phyloP scores from a whole-genome alignment of 2,888 invertebrate genomes.

The Limnephilus auricula region DNA sequence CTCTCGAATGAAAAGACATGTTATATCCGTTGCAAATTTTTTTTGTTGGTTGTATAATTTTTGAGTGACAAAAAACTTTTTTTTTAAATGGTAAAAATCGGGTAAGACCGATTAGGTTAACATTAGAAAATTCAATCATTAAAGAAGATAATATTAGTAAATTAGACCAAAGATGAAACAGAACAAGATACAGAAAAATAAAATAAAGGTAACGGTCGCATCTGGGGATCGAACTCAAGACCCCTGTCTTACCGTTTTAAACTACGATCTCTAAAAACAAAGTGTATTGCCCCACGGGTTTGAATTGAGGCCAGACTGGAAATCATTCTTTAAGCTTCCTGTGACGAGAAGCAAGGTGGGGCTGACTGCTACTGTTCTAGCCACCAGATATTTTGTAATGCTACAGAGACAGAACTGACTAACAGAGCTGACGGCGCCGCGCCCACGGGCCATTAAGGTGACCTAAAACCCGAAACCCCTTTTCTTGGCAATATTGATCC shows the following conservation, averaged over 20 bases:
- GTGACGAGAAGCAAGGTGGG: conserved; percentile 17
- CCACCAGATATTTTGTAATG: neutral
- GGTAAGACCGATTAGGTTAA: neutral
- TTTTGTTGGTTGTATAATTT: too few relatives aligned
- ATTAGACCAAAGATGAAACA: too few relatives aligned
- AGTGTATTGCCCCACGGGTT: neutral
- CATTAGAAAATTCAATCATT: too few relatives aligned
- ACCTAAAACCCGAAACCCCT: conserved; percentile 26
- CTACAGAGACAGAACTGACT: neutral
- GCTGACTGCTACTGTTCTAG: neutral
- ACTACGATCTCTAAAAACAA: neutral
- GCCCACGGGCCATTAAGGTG: conserved; percentile 31
- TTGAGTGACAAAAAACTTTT: too few relatives aligned
- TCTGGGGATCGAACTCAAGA: too few relatives aligned
- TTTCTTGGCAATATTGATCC: conserved; percentile 42
- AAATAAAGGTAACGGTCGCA: too few relatives aligned
- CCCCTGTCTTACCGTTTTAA: too few relatives aligned
- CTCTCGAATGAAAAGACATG: neutral
- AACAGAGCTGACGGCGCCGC: neutral
- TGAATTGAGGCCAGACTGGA: neutral
- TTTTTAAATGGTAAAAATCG: too few relatives aligned
- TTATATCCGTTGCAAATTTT: too few relatives aligned
- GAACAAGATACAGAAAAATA: too few relatives aligned
- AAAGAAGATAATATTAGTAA: neutral
- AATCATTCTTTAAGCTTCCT: neutral